phyloP scores from a whole-genome alignment of 2,113 vertebrate genomes.

The Candoia aspera region DNA sequence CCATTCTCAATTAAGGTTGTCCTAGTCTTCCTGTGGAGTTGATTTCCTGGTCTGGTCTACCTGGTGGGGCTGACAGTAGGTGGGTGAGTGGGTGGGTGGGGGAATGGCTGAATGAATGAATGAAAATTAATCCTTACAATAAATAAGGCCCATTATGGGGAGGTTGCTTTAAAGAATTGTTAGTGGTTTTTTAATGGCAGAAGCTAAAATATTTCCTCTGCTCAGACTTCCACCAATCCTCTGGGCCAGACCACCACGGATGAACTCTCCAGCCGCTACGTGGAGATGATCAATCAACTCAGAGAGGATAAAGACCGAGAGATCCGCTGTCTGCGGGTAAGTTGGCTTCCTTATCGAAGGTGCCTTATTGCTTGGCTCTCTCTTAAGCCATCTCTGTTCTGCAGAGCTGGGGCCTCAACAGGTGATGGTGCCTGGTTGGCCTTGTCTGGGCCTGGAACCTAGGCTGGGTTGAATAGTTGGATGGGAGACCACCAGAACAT shows the following conservation, averaged over 20 bases:
- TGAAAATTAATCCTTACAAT: too few relatives aligned
- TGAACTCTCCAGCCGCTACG: conserved; percentile 87
- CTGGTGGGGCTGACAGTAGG: too few relatives aligned
- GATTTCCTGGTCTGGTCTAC: too few relatives aligned
- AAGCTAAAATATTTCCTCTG: background rate
- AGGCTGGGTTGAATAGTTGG: background rate
- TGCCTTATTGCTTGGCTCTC: background rate
- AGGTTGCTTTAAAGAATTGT: background rate
- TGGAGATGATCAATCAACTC: conserved; percentile 83
- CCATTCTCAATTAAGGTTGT: too few relatives aligned
- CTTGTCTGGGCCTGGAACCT: background rate
- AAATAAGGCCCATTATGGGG: background rate
- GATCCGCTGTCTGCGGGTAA: conserved; percentile 84
- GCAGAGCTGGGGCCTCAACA: background rate
- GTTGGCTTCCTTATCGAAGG: conserved; percentile 19
- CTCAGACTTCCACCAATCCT: conserved; percentile 68
- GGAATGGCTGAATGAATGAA: too few relatives aligned
- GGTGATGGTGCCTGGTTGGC: too few relatives aligned
- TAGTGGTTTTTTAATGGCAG: background rate
- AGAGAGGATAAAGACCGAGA: conserved; percentile 87
- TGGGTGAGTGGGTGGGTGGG: too few relatives aligned
- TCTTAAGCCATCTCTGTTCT: background rate
- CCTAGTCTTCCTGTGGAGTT: too few relatives aligned
- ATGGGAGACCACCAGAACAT: background rate
- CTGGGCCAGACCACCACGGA: conserved; percentile 83